Evolutionary conservation across 2,888 invertebrate genomes (phyloP).

Genomic region (Pseudococcus longispinus): DNA sequence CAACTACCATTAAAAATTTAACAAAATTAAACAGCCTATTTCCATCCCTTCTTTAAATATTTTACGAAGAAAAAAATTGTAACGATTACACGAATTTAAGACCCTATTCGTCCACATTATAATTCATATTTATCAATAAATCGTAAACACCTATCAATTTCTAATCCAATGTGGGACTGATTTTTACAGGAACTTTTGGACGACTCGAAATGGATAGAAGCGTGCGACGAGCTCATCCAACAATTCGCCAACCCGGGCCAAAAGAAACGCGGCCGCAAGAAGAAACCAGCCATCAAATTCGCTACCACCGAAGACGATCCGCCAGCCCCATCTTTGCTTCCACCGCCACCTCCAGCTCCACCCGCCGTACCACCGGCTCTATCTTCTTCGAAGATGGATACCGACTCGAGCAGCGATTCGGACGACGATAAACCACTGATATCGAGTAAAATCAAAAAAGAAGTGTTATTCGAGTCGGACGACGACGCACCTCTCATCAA

Average conservation of each 20-base stretch:
- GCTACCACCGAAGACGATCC: conserved; percentile 46
- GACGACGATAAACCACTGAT: conserved; percentile 21
- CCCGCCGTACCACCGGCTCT: neutral
- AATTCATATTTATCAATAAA: neutral
- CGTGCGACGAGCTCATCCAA: conserved; percentile 59
- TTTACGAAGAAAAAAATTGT: too few relatives aligned
- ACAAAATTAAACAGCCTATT: too few relatives aligned
- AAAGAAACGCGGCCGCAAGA: conserved; percentile 56
- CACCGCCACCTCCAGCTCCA: neutral
- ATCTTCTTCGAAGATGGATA: neutral
- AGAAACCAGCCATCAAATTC: conserved; percentile 54
- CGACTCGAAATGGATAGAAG: conserved; percentile 59
- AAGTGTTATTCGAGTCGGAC: conserved; percentile 59
- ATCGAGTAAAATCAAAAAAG: conserved; percentile 18
- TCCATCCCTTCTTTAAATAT: too few relatives aligned
- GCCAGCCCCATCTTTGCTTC: neutral
- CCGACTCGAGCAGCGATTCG: neutral
- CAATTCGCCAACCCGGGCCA: conserved; percentile 52
- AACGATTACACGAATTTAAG: neutral
- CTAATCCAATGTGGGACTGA: too few relatives aligned
- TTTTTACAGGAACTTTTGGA: conserved; percentile 40
- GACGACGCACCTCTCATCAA: neutral
- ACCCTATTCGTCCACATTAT: neutral
- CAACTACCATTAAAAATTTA: too few relatives aligned
- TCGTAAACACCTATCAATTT: neutral